Conservation (phyloP, 2,113 vertebrate species). For the Lepus americanus region DNA sequence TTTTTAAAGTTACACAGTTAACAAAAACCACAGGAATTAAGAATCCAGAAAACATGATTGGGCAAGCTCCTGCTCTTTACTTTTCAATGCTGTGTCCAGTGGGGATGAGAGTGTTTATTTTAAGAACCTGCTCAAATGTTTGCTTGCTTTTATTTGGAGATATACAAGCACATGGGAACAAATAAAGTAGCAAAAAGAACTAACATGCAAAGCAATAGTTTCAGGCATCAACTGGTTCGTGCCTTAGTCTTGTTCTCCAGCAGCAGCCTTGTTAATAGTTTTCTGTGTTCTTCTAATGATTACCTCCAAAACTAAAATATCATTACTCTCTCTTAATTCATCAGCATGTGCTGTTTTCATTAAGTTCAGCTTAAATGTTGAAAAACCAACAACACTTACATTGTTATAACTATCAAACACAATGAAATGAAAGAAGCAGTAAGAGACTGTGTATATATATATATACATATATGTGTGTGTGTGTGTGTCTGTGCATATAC, state of each 20-base stretch:
- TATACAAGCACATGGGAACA: not conserved
- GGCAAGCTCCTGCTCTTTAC: not conserved
- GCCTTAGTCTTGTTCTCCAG: not conserved
- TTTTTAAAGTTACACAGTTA: constrained; percentile 2
- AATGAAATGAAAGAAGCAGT: too few relatives aligned
- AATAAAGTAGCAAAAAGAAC: not conserved
- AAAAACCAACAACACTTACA: not conserved
- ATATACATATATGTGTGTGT: too few relatives aligned
- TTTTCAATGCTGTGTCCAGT: not conserved
- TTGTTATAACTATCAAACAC: too few relatives aligned
- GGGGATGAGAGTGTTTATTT: not conserved
- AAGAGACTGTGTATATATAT: too few relatives aligned
- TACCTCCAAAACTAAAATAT: too few relatives aligned
- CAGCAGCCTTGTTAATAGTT: not conserved
- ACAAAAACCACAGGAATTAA: not conserved
- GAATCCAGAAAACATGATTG: not conserved
- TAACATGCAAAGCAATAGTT: not conserved
- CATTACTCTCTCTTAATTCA: not conserved
- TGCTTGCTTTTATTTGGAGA: constrained; percentile 14
- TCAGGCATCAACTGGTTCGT: not conserved
- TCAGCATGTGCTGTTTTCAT: not conserved
- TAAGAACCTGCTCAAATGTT: too few relatives aligned
- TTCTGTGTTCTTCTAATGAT: not conserved
- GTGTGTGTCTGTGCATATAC: too few relatives aligned
- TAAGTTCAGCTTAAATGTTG: constrained; percentile 25